Evolutionary conservation across 2,113 vertebrate species (phyloP).

Genomic region (Heterotis niloticus): DNA sequence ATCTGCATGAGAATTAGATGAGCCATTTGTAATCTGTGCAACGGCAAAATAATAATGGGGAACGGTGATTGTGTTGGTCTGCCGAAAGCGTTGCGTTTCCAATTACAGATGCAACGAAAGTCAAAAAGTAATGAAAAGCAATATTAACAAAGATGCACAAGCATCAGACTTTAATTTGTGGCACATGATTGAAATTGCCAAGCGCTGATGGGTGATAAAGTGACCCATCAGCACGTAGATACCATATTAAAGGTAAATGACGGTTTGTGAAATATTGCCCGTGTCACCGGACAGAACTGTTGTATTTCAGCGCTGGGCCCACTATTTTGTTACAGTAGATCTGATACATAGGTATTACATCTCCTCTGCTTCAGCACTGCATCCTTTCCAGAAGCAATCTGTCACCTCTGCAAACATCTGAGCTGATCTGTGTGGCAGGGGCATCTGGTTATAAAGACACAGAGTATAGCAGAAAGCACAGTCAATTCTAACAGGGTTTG

Average conservation of each 20-base stretch:
- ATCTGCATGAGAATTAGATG: slow-evolving; percentile 23
- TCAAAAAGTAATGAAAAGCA: not conserved
- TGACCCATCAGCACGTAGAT: too few species aligned
- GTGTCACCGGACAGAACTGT: too few species aligned
- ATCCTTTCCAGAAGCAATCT: not conserved
- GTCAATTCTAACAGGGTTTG: not conserved
- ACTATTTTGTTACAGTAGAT: not conserved
- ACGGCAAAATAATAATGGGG: slow-evolving; percentile 3
- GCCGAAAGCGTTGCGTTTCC: not conserved
- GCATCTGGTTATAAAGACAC: slow-evolving; percentile 4
- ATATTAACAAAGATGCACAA: not conserved
- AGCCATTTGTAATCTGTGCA: slow-evolving; percentile 19
- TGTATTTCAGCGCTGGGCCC: too few species aligned
- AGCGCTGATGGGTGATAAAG: too few species aligned
- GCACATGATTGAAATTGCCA: not conserved
- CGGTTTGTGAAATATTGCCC: too few species aligned
- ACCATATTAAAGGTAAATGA: too few species aligned
- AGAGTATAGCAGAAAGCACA: not conserved
- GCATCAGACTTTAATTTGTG: not conserved
- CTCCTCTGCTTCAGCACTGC: not conserved
- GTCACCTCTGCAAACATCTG: not conserved
- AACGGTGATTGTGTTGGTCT: slow-evolving; percentile 5
- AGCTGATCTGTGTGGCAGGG: slow-evolving; percentile 19
- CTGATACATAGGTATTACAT: not conserved
- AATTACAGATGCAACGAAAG: not conserved